Evolutionary conservation across 1,140 invertebrate genomes (phyloP).

Genomic region (Pogonognathellus flavescens): DNA sequence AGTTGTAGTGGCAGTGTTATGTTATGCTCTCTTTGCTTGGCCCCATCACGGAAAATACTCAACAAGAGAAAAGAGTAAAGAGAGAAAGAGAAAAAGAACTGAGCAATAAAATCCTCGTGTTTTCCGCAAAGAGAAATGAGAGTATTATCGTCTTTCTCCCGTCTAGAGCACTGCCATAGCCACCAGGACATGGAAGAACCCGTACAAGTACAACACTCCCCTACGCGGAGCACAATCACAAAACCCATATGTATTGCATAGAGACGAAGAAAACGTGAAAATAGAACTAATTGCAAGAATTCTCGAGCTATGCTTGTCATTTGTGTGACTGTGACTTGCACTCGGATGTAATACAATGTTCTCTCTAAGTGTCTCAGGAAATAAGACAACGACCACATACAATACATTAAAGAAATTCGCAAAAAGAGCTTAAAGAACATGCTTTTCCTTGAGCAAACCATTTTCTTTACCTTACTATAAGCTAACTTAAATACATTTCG

Average conservation of each 20-base stretch:
- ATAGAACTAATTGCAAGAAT: constrained; percentile 39
- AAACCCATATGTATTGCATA: constrained; percentile 2
- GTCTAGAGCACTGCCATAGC: not conserved
- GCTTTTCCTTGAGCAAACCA: constrained; percentile 24
- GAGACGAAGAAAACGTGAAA: not conserved
- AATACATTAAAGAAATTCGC: constrained; percentile 47
- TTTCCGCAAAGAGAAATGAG: constrained; percentile 50
- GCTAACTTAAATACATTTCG: not conserved
- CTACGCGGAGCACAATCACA: not conserved
- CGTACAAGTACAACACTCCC: not conserved
- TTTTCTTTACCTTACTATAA: constrained; percentile 14
- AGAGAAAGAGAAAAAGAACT: constrained; percentile 17
- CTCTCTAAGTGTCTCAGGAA: constrained; percentile 44
- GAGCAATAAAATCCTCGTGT: constrained; percentile 46
- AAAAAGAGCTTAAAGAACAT: not conserved
- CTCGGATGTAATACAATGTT: constrained; percentile 48
- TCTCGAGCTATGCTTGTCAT: constrained; percentile 31
- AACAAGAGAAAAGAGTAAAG: not conserved
- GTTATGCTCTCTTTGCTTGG: constrained; percentile 9
- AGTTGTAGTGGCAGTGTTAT: not conserved
- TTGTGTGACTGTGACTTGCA: constrained; percentile 41
- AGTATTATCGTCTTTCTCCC: constrained; percentile 35
- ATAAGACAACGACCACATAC: constrained; percentile 48
- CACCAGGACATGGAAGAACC: not conserved
- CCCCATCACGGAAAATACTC: constrained; percentile 3